Percentiles rank a stretch among this genome's conserved stretches.
These are phyloP conservation scores for Fukomys damarensis DNA, from an alignment of 2,113 vertebrate genomes.

Conservation along the genomic window DNA sequence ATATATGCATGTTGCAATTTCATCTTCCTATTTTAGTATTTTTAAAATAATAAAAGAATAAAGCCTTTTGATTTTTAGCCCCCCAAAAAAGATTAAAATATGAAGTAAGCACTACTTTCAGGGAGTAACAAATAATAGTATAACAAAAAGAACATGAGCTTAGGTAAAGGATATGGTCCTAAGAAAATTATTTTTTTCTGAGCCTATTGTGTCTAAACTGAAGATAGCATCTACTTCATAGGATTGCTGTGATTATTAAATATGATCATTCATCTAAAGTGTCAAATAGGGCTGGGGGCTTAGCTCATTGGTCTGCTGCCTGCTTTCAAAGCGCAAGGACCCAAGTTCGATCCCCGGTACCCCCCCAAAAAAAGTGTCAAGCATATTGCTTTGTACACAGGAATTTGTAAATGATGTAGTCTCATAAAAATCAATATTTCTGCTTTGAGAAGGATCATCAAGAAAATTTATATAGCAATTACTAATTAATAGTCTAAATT, in stretches of 20 bases:
- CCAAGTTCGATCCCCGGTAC: too few relatives aligned
- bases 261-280: slow-evolving; percentile 2
- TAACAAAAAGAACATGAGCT: neutral
- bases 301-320: too few relatives aligned
- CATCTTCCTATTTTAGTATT: neutral
- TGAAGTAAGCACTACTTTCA: neutral
- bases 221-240: slow-evolving; percentile 1
- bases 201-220: neutral
- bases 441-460: neutral
- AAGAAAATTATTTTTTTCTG: slow-evolving; percentile 40
- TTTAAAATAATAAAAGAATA: slow-evolving; percentile 64
- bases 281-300: too few relatives aligned
- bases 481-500: slow-evolving; percentile 34
- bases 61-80: slow-evolving; percentile 52
- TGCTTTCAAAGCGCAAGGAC: too few relatives aligned
- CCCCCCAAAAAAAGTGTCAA: slow-evolving; percentile 26
- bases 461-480: slow-evolving; percentile 43
- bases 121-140: neutral
- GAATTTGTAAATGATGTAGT: slow-evolving; percentile 11
- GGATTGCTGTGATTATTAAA: slow-evolving; percentile 33
- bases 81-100: neutral
- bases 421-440: slow-evolving; percentile 49
- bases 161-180: neutral
- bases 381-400: slow-evolving; percentile 12
- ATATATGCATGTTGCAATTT: neutral